Percentiles rank a stretch among this genome's conserved stretches.
Evolutionary conservation across 2,113 vertebrate species (phyloP).

Genomic region (Enhydra lutris): DNA sequence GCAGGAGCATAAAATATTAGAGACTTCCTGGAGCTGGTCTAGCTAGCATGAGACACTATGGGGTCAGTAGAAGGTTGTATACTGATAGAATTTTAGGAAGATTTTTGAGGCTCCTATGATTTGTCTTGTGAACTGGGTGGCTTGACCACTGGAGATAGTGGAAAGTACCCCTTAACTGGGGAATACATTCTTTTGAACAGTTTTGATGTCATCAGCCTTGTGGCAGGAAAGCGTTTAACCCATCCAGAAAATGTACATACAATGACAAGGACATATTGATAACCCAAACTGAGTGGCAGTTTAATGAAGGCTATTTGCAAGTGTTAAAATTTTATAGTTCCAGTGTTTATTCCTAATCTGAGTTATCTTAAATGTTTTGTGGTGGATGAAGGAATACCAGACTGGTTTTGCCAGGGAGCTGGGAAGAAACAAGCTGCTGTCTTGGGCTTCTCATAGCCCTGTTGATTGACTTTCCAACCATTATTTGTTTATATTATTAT

Average conservation of each 20-base stretch:
- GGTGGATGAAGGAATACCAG: not conserved
- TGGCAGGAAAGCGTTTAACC: not conserved
- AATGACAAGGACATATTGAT: not conserved
- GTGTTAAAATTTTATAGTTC: not conserved
- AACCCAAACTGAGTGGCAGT: not conserved
- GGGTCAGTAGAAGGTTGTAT: not conserved
- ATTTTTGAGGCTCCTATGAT: not conserved
- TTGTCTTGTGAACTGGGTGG: not conserved
- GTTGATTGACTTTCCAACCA: not conserved
- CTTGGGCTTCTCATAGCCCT: not conserved
- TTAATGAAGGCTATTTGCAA: not conserved
- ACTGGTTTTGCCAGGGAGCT: not conserved
- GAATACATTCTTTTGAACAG: not conserved
- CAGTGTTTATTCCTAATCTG: not conserved
- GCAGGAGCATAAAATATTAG: not conserved
- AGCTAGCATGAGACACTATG: not conserved
- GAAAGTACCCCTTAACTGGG: not conserved
- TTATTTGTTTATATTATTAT: not conserved
- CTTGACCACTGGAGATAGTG: not conserved
- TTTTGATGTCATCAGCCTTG: not conserved
- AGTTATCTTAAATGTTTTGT: not conserved
- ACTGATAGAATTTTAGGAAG: not conserved
- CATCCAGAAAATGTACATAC: not conserved
- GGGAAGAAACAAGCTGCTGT: not conserved
- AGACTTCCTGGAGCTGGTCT: not conserved